Conservation (phyloP, 2,888 invertebrate species). For the Zygothrica quintamaculata region DNA sequence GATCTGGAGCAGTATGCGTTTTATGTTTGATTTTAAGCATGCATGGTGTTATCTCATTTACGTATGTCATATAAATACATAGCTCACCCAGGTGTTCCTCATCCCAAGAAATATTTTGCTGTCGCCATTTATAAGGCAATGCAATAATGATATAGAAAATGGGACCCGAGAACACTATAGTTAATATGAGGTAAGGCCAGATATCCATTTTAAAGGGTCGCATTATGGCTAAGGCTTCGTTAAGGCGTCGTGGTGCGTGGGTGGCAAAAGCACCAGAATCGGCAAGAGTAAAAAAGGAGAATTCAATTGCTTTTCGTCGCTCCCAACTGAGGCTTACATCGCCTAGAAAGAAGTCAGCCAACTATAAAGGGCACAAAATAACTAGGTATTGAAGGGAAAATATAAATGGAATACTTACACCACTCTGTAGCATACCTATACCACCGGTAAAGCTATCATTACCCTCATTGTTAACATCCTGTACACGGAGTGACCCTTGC, state of each 20-base stretch:
- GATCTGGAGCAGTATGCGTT: slow-evolving; percentile 46
- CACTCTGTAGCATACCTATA: slow-evolving; percentile 89
- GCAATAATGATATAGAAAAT: slow-evolving; percentile 89
- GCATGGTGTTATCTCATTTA: slow-evolving; percentile 81
- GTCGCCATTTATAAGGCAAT: slow-evolving; percentile 85
- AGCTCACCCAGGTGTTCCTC: slow-evolving; percentile 57
- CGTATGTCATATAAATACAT: slow-evolving; percentile 74
- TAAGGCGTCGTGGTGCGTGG: slow-evolving; percentile 89
- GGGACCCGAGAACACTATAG: slow-evolving; percentile 88
- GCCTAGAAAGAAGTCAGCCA: slow-evolving; percentile 90
- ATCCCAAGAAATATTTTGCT: slow-evolving; percentile 25
- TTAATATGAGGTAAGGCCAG: slow-evolving; percentile 89
- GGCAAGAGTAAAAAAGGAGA: slow-evolving; percentile 90
- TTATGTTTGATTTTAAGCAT: slow-evolving; percentile 35
- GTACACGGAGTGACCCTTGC: slow-evolving; percentile 87
- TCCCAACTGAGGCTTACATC: slow-evolving; percentile 91
- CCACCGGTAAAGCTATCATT: slow-evolving; percentile 90
- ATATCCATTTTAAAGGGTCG: slow-evolving; percentile 91
- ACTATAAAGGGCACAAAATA: slow-evolving; percentile 72
- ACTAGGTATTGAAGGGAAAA: neutral
- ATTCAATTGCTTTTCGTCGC: slow-evolving; percentile 89
- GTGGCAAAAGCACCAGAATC: slow-evolving; percentile 92
- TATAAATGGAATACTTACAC: slow-evolving; percentile 84
- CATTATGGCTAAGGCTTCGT: slow-evolving; percentile 90
- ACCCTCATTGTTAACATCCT: slow-evolving; percentile 85